Percentiles rank a stretch among this genome's conserved stretches.
phyloP scores from a whole-genome alignment of 1,140 invertebrate species.

The Mamestra configurata region DNA sequence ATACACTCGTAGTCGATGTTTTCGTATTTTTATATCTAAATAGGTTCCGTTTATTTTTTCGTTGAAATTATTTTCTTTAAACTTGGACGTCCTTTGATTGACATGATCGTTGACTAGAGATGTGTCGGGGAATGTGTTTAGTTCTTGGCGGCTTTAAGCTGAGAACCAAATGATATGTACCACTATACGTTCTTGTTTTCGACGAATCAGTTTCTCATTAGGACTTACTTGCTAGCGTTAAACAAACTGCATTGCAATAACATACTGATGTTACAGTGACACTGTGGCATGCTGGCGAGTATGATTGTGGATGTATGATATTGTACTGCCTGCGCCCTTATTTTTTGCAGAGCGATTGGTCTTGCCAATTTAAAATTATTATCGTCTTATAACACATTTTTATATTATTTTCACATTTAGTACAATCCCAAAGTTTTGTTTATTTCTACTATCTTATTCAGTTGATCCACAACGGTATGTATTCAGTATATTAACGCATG shows the following conservation, averaged over 20 bases:
- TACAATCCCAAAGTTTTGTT: background rate
- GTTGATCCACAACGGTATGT: slow-evolving; percentile 1
- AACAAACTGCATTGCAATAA: slow-evolving; percentile 70
- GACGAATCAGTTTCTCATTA: slow-evolving; percentile 25
- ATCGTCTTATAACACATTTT: background rate
- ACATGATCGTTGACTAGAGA: background rate
- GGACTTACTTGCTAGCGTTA: slow-evolving; percentile 66
- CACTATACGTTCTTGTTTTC: background rate
- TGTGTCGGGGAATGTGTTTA: background rate
- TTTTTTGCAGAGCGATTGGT: slow-evolving; percentile 63
- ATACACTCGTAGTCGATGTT: slow-evolving; percentile 52
- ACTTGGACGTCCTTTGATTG: slow-evolving; percentile 2
- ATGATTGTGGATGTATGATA: slow-evolving; percentile 79
- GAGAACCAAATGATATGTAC: background rate
- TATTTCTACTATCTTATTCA: slow-evolving; percentile 1
- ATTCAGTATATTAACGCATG: slow-evolving; percentile 56
- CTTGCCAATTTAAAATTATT: slow-evolving; percentile 17
- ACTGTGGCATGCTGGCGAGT: slow-evolving; percentile 73
- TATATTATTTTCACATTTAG: background rate
- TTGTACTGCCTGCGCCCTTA: slow-evolving; percentile 69
- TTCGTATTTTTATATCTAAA: slow-evolving; percentile 31
- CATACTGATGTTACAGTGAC: slow-evolving; percentile 52
- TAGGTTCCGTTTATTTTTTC: slow-evolving; percentile 46
- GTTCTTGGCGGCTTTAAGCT: background rate
- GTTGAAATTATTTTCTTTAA: slow-evolving; percentile 22